Conservation (phyloP, 2,888 invertebrate genomes). For the Drosophila parthenogenetica region DNA sequence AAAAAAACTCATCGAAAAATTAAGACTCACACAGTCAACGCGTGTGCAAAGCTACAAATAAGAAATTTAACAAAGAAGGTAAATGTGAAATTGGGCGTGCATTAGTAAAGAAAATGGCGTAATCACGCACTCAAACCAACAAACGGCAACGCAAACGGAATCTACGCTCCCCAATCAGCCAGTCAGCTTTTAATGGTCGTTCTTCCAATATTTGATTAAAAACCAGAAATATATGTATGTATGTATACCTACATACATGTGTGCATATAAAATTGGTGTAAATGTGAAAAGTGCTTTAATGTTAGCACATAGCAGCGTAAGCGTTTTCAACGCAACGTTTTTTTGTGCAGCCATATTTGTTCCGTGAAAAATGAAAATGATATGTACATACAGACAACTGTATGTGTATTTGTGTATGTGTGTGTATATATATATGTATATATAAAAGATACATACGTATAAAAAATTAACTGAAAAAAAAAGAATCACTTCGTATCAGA, state of each 20-base stretch:
- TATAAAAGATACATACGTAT: constrained; percentile 40
- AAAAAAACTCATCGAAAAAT: constrained; percentile 12
- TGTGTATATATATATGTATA: constrained; percentile 27
- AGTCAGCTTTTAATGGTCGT: constrained; percentile 66
- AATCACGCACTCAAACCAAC: constrained; percentile 75
- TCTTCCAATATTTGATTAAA: constrained; percentile 69
- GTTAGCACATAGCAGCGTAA: constrained; percentile 55
- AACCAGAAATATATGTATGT: constrained; percentile 48
- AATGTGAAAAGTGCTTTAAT: constrained; percentile 66
- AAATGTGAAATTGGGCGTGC: constrained; percentile 78
- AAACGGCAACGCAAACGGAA: constrained; percentile 74
- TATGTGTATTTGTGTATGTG: constrained; percentile 29
- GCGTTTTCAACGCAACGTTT: constrained; percentile 59
- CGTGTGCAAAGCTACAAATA: constrained; percentile 45
- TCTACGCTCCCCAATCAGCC: constrained; percentile 68
- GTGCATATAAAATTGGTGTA: constrained; percentile 44
- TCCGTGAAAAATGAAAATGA: constrained; percentile 74
- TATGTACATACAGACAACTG: constrained; percentile 58
- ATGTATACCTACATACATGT: constrained; percentile 33
- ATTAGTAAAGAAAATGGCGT: constrained; percentile 77
- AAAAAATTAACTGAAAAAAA: constrained; percentile 69
- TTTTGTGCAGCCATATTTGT: constrained; percentile 73
- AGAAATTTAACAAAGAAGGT: constrained; percentile 59
- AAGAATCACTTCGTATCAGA: constrained; percentile 73
- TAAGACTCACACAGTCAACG: constrained; percentile 36